Evolutionary conservation across 2,797 vertebrate genomes (phyloP).

Genomic region (Muscicapa striata): DNA sequence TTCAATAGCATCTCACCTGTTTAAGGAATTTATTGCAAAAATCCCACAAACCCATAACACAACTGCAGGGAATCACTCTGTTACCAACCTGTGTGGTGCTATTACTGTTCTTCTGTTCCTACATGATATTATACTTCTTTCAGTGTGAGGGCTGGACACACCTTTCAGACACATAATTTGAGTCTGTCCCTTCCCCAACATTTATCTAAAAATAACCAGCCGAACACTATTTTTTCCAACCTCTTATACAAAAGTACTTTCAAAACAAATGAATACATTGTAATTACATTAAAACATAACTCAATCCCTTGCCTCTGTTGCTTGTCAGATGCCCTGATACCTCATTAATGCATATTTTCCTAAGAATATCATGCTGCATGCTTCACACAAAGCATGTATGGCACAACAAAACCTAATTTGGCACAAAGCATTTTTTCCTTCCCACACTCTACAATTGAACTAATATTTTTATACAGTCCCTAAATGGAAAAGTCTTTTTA

Average conservation of each 20-base stretch:
- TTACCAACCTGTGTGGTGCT: not conserved
- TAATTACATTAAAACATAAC: not conserved
- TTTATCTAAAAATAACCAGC: not conserved
- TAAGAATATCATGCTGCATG: not conserved
- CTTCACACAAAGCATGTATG: not conserved
- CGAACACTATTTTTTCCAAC: not conserved
- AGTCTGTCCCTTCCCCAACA: not conserved
- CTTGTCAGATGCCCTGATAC: not conserved
- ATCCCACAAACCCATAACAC: fast-evolving
- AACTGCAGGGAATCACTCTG: not conserved
- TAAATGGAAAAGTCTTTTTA: not conserved
- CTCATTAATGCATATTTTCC: not conserved
- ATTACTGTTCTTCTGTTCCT: not conserved
- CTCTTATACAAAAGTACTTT: not conserved
- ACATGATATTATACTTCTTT: not conserved
- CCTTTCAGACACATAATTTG: not conserved
- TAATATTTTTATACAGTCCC: not conserved
- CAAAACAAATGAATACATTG: not conserved
- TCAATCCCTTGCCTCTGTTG: not conserved
- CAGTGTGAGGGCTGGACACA: not conserved
- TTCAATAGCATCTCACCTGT: not conserved
- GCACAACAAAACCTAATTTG: not conserved
- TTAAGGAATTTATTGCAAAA: not conserved
- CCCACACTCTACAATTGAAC: not conserved
- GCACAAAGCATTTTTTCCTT: not conserved